These are phyloP conservation scores for Phymorhynchus buccinoides DNA, from an alignment of 1,140 invertebrate species.

Conservation along the genomic window DNA sequence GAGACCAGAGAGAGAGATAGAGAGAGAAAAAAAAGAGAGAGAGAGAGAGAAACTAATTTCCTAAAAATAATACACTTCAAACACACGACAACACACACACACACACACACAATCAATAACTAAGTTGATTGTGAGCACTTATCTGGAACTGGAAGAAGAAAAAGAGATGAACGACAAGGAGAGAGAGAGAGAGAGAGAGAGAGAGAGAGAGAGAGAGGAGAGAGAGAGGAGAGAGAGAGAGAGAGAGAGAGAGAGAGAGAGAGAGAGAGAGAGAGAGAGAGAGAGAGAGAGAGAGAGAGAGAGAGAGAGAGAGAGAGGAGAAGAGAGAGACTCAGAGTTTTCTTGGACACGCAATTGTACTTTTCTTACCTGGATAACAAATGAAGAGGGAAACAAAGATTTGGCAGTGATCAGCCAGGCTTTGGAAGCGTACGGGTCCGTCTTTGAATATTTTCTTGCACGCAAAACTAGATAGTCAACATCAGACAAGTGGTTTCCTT, in stretches of 20 bases:
- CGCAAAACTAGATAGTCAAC: constrained; percentile 85
- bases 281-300: no score
- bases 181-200: constrained; percentile 28
- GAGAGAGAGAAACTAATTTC: no score
- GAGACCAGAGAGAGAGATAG: no score
- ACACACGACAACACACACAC: background rate
- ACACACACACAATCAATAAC: background rate
- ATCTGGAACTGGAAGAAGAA: no score
- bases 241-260: no score
- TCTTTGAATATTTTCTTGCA: constrained; percentile 81
- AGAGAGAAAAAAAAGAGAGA: no score
- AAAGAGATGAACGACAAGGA: background rate
- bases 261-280: no score
- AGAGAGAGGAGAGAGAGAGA: no score
- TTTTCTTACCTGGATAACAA: constrained; percentile 82
- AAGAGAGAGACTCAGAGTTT: no score
- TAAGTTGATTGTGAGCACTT: background rate
- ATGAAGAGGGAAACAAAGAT: constrained; percentile 88
- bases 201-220: constrained; percentile 21
- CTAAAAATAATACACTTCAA: background rate
- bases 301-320: no score
- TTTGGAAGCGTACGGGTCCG: constrained; percentile 85
- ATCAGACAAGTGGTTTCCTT: constrained; percentile 62
- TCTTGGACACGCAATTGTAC: background rate
- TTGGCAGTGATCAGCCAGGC: constrained; percentile 93